phyloP scores from a whole-genome alignment of 2,113 vertebrate genomes.

The Aix galericulata region DNA sequence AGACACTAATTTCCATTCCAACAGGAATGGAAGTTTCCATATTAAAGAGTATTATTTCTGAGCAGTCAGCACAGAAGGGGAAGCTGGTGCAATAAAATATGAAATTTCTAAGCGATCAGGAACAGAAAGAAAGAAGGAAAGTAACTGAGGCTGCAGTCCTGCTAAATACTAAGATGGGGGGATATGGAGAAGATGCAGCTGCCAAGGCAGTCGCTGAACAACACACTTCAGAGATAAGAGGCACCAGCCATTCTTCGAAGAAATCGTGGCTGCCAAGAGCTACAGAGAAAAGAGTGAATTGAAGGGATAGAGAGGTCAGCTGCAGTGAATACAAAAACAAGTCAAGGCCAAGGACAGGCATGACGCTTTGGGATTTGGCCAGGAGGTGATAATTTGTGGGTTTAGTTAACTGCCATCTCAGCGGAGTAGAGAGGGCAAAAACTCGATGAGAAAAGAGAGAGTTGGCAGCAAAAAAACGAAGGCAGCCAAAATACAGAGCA shows the following conservation, averaged over 20 bases:
- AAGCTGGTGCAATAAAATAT: not conserved
- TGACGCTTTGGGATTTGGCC: slow-evolving; percentile 57
- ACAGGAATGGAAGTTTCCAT: not conserved
- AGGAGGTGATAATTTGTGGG: slow-evolving; percentile 60
- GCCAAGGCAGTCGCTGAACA: slow-evolving; percentile 6
- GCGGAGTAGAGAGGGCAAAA: slow-evolving; percentile 46
- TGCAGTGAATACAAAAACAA: slow-evolving; percentile 45
- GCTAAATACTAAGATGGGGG: not conserved
- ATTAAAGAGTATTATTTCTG: slow-evolving; percentile 27
- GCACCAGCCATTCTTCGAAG: slow-evolving; percentile 50
- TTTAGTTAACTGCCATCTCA: slow-evolving; percentile 60
- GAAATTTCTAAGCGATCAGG: not conserved
- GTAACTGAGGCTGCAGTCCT: not conserved
- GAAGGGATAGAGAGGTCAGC: slow-evolving; percentile 46
- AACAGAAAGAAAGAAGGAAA: not conserved
- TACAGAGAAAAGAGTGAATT: slow-evolving; percentile 49
- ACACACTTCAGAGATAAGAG: slow-evolving; percentile 63
- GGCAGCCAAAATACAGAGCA: slow-evolving; percentile 28
- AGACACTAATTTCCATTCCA: slow-evolving; percentile 46
- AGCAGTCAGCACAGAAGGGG: not conserved
- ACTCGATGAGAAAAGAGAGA: slow-evolving; percentile 10
- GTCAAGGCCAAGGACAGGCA: slow-evolving; percentile 57
- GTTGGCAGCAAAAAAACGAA: slow-evolving; percentile 26
- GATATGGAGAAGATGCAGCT: slow-evolving; percentile 1
- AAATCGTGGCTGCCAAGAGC: slow-evolving; percentile 50